Conservation (phyloP, 1,140 invertebrate species). For the Proales similis region DNA sequence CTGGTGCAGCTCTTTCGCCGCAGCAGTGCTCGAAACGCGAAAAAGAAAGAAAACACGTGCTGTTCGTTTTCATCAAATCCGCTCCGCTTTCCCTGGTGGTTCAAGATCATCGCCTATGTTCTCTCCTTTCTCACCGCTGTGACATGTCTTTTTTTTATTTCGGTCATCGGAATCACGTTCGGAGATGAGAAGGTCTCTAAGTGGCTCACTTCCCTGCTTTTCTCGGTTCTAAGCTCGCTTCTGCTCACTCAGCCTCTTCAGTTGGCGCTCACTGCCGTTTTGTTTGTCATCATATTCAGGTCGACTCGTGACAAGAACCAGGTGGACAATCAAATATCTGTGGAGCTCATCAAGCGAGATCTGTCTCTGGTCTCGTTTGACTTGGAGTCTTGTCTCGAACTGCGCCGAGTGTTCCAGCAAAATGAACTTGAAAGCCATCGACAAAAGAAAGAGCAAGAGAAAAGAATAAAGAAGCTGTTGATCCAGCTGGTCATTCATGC, state of each 20-base stretch:
- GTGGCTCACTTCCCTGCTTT: not conserved
- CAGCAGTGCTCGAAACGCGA: conserved; percentile 40
- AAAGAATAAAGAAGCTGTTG: not conserved
- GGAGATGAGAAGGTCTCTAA: conserved; percentile 1
- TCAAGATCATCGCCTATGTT: not conserved
- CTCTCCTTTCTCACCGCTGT: not conserved
- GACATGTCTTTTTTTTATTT: not conserved
- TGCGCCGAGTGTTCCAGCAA: not conserved
- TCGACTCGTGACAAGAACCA: too few relatives aligned
- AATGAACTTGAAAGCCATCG: not conserved
- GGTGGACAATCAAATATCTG: too few relatives aligned
- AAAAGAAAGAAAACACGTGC: not conserved
- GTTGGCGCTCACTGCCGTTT: not conserved
- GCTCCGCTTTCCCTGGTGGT: not conserved
- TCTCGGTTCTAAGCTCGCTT: not conserved
- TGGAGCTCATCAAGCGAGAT: too few relatives aligned
- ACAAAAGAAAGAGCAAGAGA: not conserved
- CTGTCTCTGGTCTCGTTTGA: too few relatives aligned
- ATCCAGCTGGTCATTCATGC: not conserved
- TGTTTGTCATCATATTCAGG: not conserved
- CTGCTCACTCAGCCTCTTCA: not conserved
- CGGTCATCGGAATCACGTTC: not conserved
- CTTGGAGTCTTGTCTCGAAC: not conserved
- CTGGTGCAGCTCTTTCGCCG: conserved; percentile 55
- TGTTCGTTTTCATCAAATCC: too few relatives aligned